phyloP scores from a whole-genome alignment of 2,797 vertebrate species.

The Choloepus didactylus region DNA sequence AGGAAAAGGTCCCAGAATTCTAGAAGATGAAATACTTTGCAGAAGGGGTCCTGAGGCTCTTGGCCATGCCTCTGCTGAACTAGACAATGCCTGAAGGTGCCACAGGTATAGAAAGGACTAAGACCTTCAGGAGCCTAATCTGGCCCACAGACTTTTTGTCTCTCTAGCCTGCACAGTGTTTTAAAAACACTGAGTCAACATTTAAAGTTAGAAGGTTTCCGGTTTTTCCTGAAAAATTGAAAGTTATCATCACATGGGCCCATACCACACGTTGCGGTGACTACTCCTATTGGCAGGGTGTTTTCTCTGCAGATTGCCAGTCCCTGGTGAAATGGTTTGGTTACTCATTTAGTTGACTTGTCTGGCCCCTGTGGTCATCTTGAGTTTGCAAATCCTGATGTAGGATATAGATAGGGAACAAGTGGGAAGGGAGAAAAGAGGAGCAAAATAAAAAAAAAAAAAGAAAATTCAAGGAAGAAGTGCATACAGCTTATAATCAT shows the following conservation, averaged over 20 bases:
- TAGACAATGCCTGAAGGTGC: not conserved
- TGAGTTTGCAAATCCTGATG: slow-evolving; percentile 22
- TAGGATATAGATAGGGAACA: not conserved
- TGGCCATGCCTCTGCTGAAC: not conserved
- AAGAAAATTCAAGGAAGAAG: not conserved
- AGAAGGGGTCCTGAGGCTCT: not conserved
- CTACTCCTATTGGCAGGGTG: not conserved
- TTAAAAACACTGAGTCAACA: slow-evolving; percentile 34
- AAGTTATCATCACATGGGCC: not conserved
- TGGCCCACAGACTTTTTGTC: not conserved
- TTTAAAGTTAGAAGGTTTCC: not conserved
- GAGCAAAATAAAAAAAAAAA: slow-evolving; percentile 22
- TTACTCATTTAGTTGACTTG: not conserved
- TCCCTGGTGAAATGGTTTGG: not conserved
- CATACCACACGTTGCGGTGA: not conserved
- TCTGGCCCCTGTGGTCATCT: not conserved
- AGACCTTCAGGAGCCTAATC: not conserved
- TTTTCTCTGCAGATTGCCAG: not conserved
- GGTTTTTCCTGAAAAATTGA: slow-evolving; percentile 8
- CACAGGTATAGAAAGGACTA: not conserved
- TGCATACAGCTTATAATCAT: not conserved
- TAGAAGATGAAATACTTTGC: slow-evolving; percentile 7
- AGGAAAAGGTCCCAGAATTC: not conserved
- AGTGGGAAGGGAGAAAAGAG: not conserved
- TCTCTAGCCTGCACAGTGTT: not conserved